Percentiles rank a stretch among this genome's conserved stretches.
Evolutionary conservation across 2,113 vertebrate genomes (phyloP).

Genomic region (Turdus rufiventris): DNA sequence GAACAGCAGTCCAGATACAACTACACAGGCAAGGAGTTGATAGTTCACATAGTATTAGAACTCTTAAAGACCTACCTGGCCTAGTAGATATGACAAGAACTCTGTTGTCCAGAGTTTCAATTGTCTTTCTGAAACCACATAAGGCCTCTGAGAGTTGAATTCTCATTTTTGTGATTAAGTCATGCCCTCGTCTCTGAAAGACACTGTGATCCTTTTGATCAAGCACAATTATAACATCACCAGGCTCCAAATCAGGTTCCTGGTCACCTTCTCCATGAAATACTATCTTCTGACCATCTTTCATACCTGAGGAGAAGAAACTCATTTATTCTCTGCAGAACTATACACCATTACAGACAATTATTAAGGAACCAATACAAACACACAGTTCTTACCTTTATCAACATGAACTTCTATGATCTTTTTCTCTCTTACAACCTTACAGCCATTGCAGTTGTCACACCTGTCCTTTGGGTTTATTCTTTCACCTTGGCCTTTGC

Average conservation of each 20-base stretch:
- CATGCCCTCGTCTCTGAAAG: slow-evolving; percentile 84
- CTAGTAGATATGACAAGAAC: slow-evolving; percentile 79
- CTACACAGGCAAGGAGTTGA: not conserved
- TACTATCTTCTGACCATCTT: slow-evolving; percentile 91
- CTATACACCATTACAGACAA: rapidly evolving
- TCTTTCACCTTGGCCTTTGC: slow-evolving; percentile 91
- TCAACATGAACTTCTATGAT: slow-evolving; percentile 94
- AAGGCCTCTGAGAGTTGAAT: slow-evolving; percentile 90
- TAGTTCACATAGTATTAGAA: not conserved
- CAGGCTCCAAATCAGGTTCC: slow-evolving; percentile 92
- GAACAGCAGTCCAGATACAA: not conserved
- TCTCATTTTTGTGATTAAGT: slow-evolving; percentile 87
- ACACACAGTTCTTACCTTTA: slow-evolving; percentile 78
- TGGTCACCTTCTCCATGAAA: slow-evolving; percentile 96
- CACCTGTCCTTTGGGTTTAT: slow-evolving; percentile 92
- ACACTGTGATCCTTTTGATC: slow-evolving; percentile 89
- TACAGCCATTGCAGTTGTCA: slow-evolving; percentile 87
- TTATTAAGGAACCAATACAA: not conserved
- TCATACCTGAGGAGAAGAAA: slow-evolving; percentile 82
- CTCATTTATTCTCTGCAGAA: not conserved
- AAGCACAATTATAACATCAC: slow-evolving; percentile 91
- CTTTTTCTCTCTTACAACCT: slow-evolving; percentile 93
- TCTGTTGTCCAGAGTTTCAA: slow-evolving; percentile 86
- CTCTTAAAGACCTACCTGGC: slow-evolving; percentile 73
- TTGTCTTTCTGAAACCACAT: slow-evolving; percentile 88